Percentiles rank a stretch among this genome's conserved stretches.
phyloP scores from a whole-genome alignment of 2,797 vertebrate genomes.

The Saxicola maurus region DNA sequence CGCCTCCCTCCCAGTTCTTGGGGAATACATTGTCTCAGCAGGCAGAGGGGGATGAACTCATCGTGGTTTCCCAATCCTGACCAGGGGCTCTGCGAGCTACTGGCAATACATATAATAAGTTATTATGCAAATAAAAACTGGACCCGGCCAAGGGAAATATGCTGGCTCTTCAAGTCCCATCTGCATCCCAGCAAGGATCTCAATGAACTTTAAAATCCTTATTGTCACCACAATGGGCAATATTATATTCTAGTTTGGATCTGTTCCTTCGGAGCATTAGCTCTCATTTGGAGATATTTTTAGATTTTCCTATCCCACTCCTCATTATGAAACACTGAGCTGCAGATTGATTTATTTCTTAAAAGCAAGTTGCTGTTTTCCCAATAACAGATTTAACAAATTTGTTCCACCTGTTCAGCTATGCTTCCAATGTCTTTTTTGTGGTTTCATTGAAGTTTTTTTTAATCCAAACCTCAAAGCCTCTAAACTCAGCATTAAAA shows the following conservation, averaged over 20 bases:
- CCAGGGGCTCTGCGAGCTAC: slow-evolving; percentile 22
- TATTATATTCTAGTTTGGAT: slow-evolving; percentile 46
- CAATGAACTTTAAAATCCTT: slow-evolving; percentile 55
- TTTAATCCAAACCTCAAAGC: slow-evolving; percentile 67
- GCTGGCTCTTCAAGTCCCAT: slow-evolving; percentile 40
- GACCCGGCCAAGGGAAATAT: slow-evolving; percentile 30
- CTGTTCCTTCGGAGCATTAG: slow-evolving; percentile 24
- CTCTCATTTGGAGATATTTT: slow-evolving; percentile 58
- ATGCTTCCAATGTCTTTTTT: slow-evolving; percentile 64
- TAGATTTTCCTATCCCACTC: slow-evolving; percentile 49
- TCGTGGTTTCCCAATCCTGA: slow-evolving; percentile 44
- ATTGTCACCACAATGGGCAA: slow-evolving; percentile 52
- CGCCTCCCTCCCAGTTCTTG: not conserved
- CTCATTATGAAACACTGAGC: slow-evolving; percentile 61
- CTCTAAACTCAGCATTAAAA: slow-evolving; percentile 54
- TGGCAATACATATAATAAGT: slow-evolving; percentile 59
- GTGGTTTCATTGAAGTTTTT: slow-evolving; percentile 68
- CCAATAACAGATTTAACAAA: slow-evolving; percentile 70
- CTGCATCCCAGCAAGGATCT: slow-evolving; percentile 50
- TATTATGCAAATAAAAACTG: slow-evolving; percentile 56
- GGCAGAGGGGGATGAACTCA: slow-evolving; percentile 37
- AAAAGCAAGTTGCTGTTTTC: slow-evolving; percentile 66
- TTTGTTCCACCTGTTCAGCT: slow-evolving; percentile 71
- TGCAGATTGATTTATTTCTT: slow-evolving; percentile 66
- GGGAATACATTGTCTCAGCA: not conserved